These are phyloP conservation scores for Drosophila paracracens DNA, from an alignment of 2,888 invertebrate genomes.

Conservation along the genomic window DNA sequence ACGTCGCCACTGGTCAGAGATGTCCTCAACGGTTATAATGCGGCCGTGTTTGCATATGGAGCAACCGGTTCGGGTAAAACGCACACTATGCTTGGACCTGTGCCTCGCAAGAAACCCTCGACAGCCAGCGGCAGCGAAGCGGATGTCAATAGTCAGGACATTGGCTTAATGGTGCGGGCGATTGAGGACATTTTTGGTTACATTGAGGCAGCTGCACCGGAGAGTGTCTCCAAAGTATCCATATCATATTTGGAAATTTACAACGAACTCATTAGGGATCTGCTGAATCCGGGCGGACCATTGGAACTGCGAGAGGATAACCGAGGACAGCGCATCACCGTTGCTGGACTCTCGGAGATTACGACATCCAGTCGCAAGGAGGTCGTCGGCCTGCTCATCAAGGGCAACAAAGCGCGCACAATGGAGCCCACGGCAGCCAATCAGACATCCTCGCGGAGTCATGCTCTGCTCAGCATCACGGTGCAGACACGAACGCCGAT, in stretches of 20 bases:
- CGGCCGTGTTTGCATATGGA: constrained; percentile 96
- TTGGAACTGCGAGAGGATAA: constrained; percentile 96
- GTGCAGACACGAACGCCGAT: constrained; percentile 87
- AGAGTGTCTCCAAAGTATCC: constrained; percentile 86
- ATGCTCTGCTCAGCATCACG: constrained; percentile 95
- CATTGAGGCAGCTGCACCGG: constrained; percentile 82
- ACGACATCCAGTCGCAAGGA: constrained; percentile 94
- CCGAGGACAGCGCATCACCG: constrained; percentile 91
- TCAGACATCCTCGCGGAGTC: constrained; percentile 96
- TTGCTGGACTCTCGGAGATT: constrained; percentile 95
- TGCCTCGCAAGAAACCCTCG: constrained; percentile 80
- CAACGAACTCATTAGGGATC: constrained; percentile 97
- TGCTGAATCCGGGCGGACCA: constrained; percentile 93
- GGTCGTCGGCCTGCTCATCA: constrained; percentile 92
- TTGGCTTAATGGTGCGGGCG: constrained; percentile 85
- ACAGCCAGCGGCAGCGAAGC: constrained; percentile 68
- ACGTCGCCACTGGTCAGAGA: constrained; percentile 94
- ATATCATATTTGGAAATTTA: constrained; percentile 98
- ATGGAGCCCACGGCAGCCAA: constrained; percentile 98
- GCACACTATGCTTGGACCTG: constrained; percentile 85
- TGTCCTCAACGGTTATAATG: constrained; percentile 95
- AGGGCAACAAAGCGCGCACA: constrained; percentile 96
- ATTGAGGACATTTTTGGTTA: constrained; percentile 85
- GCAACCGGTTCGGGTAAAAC: constrained; percentile 85
- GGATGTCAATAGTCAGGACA: constrained; percentile 79